Evolutionary conservation across 2,888 invertebrate genomes (phyloP).

Genomic region (Noctua janthina): DNA sequence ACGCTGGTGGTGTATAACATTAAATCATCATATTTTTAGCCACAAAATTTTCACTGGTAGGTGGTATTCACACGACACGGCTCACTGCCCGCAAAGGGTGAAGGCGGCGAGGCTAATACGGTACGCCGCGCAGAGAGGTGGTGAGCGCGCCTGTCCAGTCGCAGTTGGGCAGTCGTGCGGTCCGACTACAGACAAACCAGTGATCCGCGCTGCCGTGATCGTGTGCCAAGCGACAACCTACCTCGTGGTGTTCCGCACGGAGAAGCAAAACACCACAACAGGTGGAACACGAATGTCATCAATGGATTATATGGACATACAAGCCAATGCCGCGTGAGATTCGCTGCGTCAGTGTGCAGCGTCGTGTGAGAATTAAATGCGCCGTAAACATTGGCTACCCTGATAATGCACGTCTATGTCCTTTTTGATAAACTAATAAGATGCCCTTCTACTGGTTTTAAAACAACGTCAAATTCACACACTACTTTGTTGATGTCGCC

Average conservation of each 20-base stretch:
- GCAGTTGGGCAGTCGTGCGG: background rate
- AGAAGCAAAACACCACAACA: no score
- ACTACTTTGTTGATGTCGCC: conserved; percentile 12
- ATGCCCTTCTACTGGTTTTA: conserved; percentile 29
- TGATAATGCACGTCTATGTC: background rate
- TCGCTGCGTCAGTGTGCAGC: background rate
- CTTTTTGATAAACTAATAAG: conserved; percentile 8
- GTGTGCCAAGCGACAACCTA: background rate
- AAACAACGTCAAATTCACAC: background rate
- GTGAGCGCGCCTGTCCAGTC: background rate
- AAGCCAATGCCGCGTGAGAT: background rate
- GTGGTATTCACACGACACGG: background rate
- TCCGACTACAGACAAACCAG: background rate
- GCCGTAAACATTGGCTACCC: background rate
- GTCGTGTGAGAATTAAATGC: background rate
- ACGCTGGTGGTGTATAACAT: background rate
- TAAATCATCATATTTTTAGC: background rate
- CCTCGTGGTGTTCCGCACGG: no score
- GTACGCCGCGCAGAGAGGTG: background rate
- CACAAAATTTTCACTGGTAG: background rate
- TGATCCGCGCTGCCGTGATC: background rate
- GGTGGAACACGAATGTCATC: no score
- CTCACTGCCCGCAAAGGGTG: background rate
- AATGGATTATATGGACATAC: background rate
- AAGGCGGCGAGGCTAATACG: background rate